phyloP scores from a whole-genome alignment of 2,888 invertebrate species.

The Yponomeuta sedellus region DNA sequence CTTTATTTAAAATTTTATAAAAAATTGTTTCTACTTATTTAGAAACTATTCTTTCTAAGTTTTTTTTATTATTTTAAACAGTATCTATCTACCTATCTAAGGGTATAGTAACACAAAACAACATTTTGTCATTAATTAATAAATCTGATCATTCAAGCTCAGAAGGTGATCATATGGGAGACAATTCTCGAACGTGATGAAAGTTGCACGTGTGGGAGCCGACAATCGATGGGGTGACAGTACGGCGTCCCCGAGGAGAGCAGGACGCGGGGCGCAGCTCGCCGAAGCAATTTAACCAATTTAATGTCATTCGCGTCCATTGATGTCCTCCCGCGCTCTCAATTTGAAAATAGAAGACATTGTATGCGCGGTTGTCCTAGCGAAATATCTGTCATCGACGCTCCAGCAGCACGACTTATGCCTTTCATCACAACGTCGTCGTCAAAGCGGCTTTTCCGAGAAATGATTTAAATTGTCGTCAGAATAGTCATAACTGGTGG shows the following conservation, averaged over 20 bases:
- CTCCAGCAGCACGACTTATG: not conserved
- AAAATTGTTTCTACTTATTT: no score
- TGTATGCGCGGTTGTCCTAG: constrained; percentile 42
- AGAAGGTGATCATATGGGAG: constrained; percentile 1
- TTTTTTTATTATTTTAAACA: no score
- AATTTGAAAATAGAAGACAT: constrained; percentile 68
- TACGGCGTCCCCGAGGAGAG: constrained; percentile 50
- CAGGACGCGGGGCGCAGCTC: constrained; percentile 48
- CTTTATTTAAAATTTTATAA: no score
- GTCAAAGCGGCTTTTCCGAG: constrained; percentile 31
- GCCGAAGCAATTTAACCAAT: constrained; percentile 72
- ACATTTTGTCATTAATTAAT: not conserved
- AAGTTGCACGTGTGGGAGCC: constrained; percentile 25
- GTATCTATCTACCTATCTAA: no score
- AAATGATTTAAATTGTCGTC: constrained; percentile 59
- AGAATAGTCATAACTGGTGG: constrained; percentile 37
- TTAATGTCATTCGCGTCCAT: constrained; percentile 70
- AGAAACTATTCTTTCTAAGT: no score
- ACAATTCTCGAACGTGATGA: not conserved
- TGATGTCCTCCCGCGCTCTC: constrained; percentile 65
- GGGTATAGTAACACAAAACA: not conserved
- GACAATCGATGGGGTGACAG: constrained; percentile 37
- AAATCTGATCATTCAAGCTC: not conserved
- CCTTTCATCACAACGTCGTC: constrained; percentile 7
- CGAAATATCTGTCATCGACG: constrained; percentile 29